phyloP scores from a whole-genome alignment of 1,140 invertebrate genomes.

The Hypsibius dujardini region DNA sequence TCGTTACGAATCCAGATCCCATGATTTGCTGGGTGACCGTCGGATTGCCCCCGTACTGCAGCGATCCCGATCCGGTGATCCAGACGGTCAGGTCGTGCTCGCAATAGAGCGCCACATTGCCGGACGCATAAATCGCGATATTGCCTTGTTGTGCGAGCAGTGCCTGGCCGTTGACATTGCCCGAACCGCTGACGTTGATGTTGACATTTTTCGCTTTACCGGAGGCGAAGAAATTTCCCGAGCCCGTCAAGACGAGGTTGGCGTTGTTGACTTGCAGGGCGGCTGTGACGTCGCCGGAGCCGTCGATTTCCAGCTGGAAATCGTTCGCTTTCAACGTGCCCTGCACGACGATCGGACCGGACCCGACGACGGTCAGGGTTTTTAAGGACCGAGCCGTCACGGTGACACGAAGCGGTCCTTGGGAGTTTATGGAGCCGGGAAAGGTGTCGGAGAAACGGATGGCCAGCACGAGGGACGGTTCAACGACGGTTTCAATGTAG shows the following conservation, averaged over 20 bases:
- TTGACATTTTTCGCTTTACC: not conserved
- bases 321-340: not conserved
- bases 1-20: not conserved
- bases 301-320: not conserved
- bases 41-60: not conserved
- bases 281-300: not conserved
- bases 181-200: not conserved
- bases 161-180: not conserved
- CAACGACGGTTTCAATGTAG: conserved; percentile 3
- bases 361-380: not conserved
- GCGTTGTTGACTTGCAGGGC: not conserved
- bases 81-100: not conserved
- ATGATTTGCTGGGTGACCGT: conserved; percentile 2
- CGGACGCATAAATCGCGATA: not conserved
- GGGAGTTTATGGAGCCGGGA: not conserved
- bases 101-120: not conserved
- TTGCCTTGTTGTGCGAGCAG: conserved; percentile 11
- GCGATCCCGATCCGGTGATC: not conserved
- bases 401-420: not conserved
- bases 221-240: not conserved
- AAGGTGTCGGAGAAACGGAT: not conserved
- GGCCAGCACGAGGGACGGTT: not conserved
- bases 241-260: not conserved
- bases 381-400: not conserved
- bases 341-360: not conserved